A percentile compares a stretch with the other conserved stretches of the same genome.
These are phyloP conservation scores for Hippocampus zosterae DNA, from an alignment of 2,113 vertebrate genomes.

Conservation along the genomic window DNA sequence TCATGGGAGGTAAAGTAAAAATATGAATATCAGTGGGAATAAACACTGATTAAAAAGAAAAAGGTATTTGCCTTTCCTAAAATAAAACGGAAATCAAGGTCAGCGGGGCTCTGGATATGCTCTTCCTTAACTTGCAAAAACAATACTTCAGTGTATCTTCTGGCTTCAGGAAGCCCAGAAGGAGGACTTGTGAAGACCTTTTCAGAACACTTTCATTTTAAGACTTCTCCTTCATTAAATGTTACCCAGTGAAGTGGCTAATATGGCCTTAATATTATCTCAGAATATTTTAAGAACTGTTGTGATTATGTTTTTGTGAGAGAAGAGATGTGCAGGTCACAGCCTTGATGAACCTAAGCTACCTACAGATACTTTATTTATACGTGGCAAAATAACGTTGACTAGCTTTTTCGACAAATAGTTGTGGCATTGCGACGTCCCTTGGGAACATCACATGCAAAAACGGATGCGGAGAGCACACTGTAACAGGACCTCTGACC, in stretches of 20 bases:
- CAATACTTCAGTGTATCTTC: not conserved
- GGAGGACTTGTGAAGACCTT: not conserved
- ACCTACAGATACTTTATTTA: too few relatives aligned
- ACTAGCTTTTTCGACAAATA: too few relatives aligned
- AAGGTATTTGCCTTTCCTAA: not conserved
- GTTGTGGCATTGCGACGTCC: too few relatives aligned
- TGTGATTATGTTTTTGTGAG: too few relatives aligned
- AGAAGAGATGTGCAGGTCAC: too few relatives aligned
- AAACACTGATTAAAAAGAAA: not conserved
- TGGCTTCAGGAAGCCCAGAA: not conserved
- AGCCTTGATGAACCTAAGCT: too few relatives aligned
- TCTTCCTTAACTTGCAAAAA: not conserved
- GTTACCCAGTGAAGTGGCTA: not conserved
- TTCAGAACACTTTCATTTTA: not conserved
- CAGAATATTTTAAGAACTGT: too few relatives aligned
- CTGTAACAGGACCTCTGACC: not conserved
- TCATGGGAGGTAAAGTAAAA: not conserved
- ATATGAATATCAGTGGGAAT: not conserved
- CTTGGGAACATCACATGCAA: too few relatives aligned
- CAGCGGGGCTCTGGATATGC: not conserved
- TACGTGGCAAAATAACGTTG: too few relatives aligned
- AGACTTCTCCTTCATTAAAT: too few relatives aligned
- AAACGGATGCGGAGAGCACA: not conserved
- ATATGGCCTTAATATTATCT: too few relatives aligned
- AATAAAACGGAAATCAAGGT: not conserved